These are phyloP conservation scores for Lasioglossum marginatum DNA, from an alignment of 2,888 invertebrate species.

Conservation along the genomic window DNA sequence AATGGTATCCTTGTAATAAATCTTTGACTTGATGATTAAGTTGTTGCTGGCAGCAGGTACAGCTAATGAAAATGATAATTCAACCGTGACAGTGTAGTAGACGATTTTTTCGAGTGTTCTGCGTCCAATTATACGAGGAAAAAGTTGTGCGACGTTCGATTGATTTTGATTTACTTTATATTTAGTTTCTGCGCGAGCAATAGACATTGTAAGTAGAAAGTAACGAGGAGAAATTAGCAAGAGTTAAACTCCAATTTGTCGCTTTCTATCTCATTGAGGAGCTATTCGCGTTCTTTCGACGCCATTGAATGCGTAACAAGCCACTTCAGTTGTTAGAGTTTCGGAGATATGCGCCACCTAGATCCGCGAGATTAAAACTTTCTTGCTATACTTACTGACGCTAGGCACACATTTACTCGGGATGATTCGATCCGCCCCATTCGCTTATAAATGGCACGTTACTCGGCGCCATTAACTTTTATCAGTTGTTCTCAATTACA, in stretches of 20 bases:
- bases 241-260: conserved; percentile 40
- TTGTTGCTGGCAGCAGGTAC: background rate
- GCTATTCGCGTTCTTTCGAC: conserved; percentile 36
- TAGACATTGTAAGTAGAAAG: conserved; percentile 49
- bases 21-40: background rate
- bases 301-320: conserved; percentile 20
- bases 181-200: conserved; percentile 7
- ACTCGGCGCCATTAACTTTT: background rate
- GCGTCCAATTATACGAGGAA: background rate
- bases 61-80: background rate
- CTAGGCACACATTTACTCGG: background rate
- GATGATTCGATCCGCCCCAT: background rate
- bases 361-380: background rate
- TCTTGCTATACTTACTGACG: background rate
- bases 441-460: background rate
- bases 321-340: background rate
- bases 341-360: conserved; percentile 1
- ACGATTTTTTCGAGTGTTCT: background rate
- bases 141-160: background rate
- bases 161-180: conserved; percentile 2
- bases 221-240: conserved; percentile 53
- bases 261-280: conserved; percentile 58
- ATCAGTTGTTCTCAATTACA: background rate
- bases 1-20: background rate
- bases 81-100: background rate